phyloP scores from a whole-genome alignment of 2,888 invertebrate genomes.

The Drosophila picticornis region DNA sequence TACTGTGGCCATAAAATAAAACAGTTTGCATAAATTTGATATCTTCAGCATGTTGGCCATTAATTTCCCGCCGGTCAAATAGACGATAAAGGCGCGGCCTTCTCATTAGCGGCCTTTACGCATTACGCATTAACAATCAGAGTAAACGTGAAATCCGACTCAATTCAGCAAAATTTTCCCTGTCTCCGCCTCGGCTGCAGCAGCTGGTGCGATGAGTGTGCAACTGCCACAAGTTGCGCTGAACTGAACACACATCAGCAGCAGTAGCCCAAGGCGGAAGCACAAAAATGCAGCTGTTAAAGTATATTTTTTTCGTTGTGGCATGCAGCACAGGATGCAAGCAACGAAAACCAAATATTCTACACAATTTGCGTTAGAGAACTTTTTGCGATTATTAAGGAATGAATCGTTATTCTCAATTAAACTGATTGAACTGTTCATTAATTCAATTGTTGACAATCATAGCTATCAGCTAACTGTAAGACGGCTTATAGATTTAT shows the following conservation, averaged over 20 bases:
- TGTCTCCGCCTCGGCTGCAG: background rate
- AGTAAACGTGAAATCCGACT: background rate
- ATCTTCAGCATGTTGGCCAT: slow-evolving; percentile 28
- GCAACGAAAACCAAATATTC: slow-evolving; percentile 19
- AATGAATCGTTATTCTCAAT: background rate
- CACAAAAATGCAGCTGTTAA: slow-evolving; percentile 38
- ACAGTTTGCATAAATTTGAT: slow-evolving; percentile 24
- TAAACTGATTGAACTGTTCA: background rate
- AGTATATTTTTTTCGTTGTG: slow-evolving; percentile 23
- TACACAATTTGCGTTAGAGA: background rate
- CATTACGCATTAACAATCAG: slow-evolving; percentile 17
- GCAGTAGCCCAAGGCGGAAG: slow-evolving; percentile 51
- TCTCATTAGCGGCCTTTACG: slow-evolving; percentile 45
- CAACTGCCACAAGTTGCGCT: slow-evolving; percentile 32
- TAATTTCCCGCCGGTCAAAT: slow-evolving; percentile 4
- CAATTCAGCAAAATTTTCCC: background rate
- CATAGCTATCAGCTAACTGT: background rate
- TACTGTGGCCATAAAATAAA: slow-evolving; percentile 32
- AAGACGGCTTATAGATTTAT: background rate
- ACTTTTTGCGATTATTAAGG: background rate
- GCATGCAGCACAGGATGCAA: background rate
- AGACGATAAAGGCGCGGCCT: slow-evolving; percentile 35
- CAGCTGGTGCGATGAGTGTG: slow-evolving; percentile 36
- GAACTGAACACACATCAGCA: slow-evolving; percentile 56
- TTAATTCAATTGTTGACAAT: background rate